These are phyloP conservation scores for Diorhabda sublineata DNA, from an alignment of 1,140 invertebrate species.

Conservation along the genomic window DNA sequence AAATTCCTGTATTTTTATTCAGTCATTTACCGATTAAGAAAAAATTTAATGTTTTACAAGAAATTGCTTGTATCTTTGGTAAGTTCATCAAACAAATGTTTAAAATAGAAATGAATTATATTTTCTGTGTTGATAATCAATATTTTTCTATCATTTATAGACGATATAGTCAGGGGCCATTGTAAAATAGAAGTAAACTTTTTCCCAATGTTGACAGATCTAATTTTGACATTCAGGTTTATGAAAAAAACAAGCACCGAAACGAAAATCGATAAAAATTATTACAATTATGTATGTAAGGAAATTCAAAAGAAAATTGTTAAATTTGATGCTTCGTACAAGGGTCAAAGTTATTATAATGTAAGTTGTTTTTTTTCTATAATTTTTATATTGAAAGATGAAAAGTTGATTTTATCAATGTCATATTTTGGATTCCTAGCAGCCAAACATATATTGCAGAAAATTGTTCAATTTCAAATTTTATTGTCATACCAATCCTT, in stretches of 20 bases:
- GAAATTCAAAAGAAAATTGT: conserved; percentile 26
- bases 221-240: conserved; percentile 27
- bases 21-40: conserved; percentile 21
- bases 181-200: conserved; percentile 26
- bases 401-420: no score
- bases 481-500: no score
- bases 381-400: neutral
- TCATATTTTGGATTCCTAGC: no score
- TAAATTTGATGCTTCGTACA: conserved; percentile 22
- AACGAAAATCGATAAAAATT: conserved; percentile 17
- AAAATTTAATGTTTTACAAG: conserved; percentile 24
- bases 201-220: conserved; percentile 24
- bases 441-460: no score
- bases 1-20: conserved; percentile 27
- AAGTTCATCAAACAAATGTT: neutral
- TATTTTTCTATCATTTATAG: conserved; percentile 16
- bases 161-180: conserved; percentile 24
- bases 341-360: conserved; percentile 21
- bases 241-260: conserved; percentile 10
- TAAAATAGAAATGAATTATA: no score
- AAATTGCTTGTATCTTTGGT: conserved; percentile 30
- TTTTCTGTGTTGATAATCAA: conserved; percentile 11
- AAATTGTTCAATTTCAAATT: no score
- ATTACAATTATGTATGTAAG: conserved; percentile 21
- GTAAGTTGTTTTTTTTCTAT: conserved; percentile 11